Base-by-base conservation (phyloP, 2,888 invertebrate genomes). In the Eretmocerus hayati region DNA sequence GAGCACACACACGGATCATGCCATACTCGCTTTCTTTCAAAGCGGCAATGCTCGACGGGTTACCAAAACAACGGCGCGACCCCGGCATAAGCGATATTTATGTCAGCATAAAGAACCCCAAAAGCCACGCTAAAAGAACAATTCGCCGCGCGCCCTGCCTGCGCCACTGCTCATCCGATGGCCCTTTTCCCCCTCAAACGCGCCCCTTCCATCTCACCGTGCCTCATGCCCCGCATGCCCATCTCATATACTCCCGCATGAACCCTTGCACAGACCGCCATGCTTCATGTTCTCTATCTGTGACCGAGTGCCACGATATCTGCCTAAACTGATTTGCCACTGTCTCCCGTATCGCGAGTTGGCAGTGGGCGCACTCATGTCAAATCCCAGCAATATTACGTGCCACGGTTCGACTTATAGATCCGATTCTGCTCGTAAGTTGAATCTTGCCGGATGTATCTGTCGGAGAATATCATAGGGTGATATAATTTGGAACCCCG, bases 1-100 rank as follows among this genome's bases (percentile, higher is more conserved):
- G 63, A 67, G 65, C 65, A 69, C 65, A 70, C 69, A 69, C 37
- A 37, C 42, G 15, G 37, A 19, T 15, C 15, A 3, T 15, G 23
- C 16, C 18, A n/a, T 5, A 8, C 37, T 36, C 35, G 30, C 30
- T 48, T 48, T 48, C 18, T 36, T 36, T 42, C 48, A 38, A 22
- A 42, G 37, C 38, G 42, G 48, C 52, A 66, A 68, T 69, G 65
- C 69, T 63, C 64, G 62, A 70, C 65, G 67, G 69, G 69, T 68
- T 70, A 62, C 68, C 69, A 70, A 70, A 71, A 71, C 69, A 70
- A 63, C 64, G 67, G 60, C 66, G 62, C 66, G 61, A 62, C 59
- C 66, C 62, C 62, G 56, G 61, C 64, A 71, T 67, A 68, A 70
- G 64, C 71, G 69, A 71, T 71, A 71, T 70, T 71, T 70, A 69